Base-by-base conservation (phyloP, 2,113 vertebrate genomes). In the Dicaeum eximium region DNA sequence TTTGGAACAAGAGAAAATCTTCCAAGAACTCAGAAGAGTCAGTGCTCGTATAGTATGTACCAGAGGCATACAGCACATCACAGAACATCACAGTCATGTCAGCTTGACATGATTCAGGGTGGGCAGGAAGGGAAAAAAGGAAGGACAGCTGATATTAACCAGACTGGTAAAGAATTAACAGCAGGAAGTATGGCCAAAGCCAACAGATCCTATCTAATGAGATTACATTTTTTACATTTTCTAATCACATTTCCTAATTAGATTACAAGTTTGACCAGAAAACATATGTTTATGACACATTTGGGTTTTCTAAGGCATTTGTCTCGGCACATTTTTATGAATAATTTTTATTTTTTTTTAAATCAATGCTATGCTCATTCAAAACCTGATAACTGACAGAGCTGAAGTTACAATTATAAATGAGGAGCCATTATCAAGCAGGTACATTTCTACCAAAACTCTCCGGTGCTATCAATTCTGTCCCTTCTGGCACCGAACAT, bases 211-310 rank as follows among this genome's bases (percentile, higher is more conserved):
- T 60, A 91, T 21, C 65, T 96, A 96, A 96, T 22, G 28, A 90
- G 61, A 94, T 94, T 90, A 93, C 19, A 78, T 48, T 88, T 96
- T 92, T 88, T 78, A 94, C 38, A 74, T 97, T 93, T 92, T 92
- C 72, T 94, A 94, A 97, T 83, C 44, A 62, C 50, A 94, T 95
- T 90, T 93, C 92, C 92, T 93, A 86, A 94, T 78, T 44, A 80
- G 67, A 93, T 77, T 78, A 51, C 24, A 77, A 92, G 33, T 86
- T 92, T 83, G 72, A 62, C 54, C 75, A 78, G 56, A 86, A 92
- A 94, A 92, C 21, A 90, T 56, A 90, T 35, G 60, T 56, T 70
- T 90, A 80, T 37, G 60, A 86, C 67, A 93, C 80, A 64, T 92
- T 86, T 67, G 77, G 24, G 30, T 33, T 90, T 86, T 70, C 35